A percentile compares a stretch with the other conserved stretches of the same genome.
These are phyloP conservation scores for human DNA, from an alignment of 2,113 vertebrate species.

Conservation along the genomic window DNA sequence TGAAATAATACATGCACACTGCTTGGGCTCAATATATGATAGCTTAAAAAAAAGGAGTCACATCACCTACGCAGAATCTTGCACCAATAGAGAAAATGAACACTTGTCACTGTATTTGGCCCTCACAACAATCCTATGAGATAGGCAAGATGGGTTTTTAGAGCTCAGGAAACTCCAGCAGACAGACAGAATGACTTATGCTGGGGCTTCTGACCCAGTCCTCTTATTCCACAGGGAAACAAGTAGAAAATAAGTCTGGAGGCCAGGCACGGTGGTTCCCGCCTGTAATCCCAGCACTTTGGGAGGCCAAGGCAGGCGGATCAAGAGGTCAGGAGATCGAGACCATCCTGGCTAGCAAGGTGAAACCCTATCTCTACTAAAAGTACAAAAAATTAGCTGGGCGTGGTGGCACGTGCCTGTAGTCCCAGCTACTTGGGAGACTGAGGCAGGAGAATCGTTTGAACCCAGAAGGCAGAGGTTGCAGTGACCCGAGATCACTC, in stretches of 20 bases:
- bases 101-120: neutral
- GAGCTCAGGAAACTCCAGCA: neutral
- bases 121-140: neutral
- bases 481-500: too few relatives aligned
- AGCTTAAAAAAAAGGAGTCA: neutral
- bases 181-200: neutral
- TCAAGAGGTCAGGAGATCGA: too few relatives aligned
- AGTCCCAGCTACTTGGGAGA: too few relatives aligned
- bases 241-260: neutral
- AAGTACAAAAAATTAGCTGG: too few relatives aligned
- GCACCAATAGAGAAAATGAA: neutral
- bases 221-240: neutral
- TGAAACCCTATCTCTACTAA: too few relatives aligned
- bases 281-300: too few relatives aligned
- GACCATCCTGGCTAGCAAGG: too few relatives aligned
- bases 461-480: too few relatives aligned
- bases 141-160: neutral
- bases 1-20: neutral
- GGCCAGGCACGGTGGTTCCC: too few relatives aligned
- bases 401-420: too few relatives aligned
- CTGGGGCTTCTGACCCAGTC: neutral
- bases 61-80: neutral
- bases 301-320: too few relatives aligned
- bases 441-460: too few relatives aligned
- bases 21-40: neutral